phyloP scores from a whole-genome alignment of 2,888 invertebrate species.

The Caenorhabditis panamensis region DNA sequence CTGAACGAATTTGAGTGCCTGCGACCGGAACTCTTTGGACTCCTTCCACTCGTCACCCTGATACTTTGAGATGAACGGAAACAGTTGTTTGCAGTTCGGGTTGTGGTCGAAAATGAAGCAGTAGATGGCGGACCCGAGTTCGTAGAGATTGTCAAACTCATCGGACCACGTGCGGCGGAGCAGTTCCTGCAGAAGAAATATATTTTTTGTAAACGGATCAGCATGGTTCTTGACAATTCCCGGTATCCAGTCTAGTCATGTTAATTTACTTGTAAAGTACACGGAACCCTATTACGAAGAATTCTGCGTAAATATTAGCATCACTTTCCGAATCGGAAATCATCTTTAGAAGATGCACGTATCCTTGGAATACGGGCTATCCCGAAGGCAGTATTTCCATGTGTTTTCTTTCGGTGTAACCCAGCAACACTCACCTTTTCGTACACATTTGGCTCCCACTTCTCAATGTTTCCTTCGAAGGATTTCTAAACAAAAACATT shows the following conservation, averaged over 20 bases:
- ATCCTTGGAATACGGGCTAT: too few species aligned
- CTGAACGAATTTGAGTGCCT: constrained; percentile 79
- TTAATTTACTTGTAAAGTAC: too few species aligned
- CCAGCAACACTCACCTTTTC: constrained; percentile 66
- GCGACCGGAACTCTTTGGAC: constrained; percentile 75
- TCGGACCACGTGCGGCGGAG: constrained; percentile 79
- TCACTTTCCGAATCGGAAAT: too few species aligned
- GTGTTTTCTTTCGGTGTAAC: too few species aligned
- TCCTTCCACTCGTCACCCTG: constrained; percentile 73
- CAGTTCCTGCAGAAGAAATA: constrained; percentile 62
- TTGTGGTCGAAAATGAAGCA: constrained; percentile 77
- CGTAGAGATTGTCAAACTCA: constrained; percentile 79
- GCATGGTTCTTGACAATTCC: too few species aligned
- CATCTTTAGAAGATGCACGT: too few species aligned
- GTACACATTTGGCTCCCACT: constrained; percentile 75
- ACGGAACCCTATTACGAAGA: too few species aligned
- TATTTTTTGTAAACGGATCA: too few species aligned
- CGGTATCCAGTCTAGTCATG: too few species aligned
- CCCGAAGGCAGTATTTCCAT: too few species aligned
- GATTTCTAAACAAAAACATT: too few species aligned
- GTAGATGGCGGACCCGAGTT: constrained; percentile 77
- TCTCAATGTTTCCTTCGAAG: constrained; percentile 68
- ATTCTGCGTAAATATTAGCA: too few species aligned
- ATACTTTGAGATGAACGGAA: constrained; percentile 73
- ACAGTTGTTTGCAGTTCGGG: constrained; percentile 76